Evolutionary conservation across 2,888 invertebrate species (phyloP).

Genomic region (Euclidia mi): DNA sequence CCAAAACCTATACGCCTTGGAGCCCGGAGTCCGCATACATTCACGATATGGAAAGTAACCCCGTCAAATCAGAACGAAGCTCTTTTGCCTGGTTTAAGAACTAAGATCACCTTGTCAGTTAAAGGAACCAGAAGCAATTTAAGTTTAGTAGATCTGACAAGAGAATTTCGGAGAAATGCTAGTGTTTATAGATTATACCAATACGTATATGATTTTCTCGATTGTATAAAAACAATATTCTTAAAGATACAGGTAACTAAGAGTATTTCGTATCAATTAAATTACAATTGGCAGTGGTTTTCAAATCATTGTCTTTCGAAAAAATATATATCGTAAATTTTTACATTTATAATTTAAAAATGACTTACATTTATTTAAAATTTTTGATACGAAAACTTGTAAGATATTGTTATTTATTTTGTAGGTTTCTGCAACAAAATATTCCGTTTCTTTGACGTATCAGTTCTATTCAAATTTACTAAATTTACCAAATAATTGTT

Average conservation of each 20-base stretch:
- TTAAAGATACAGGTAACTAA: slow-evolving; percentile 72
- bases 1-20: no score
- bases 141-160: no score
- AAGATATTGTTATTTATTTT: slow-evolving; percentile 49
- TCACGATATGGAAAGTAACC: no score
- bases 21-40: no score
- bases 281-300: slow-evolving; percentile 71
- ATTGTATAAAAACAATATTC: slow-evolving; percentile 39
- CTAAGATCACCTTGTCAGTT: no score
- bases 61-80: no score
- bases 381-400: slow-evolving; percentile 70
- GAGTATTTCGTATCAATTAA: slow-evolving; percentile 63
- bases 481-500: not conserved
- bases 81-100: no score
- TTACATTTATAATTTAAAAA: slow-evolving; percentile 42
- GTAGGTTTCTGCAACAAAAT: slow-evolving; percentile 19
- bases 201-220: slow-evolving; percentile 21
- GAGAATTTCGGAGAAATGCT: no score
- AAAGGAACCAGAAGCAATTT: no score
- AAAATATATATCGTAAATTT: slow-evolving; percentile 21
- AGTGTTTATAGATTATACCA: no score
- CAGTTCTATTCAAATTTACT: not conserved
- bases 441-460: slow-evolving; percentile 6
- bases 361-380: slow-evolving; percentile 39
- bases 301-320: slow-evolving; percentile 25